A percentile compares a stretch with the other conserved stretches of the same genome.
Conservation (phyloP, 2,888 invertebrate species). For the Hirtodrosophila duncani region DNA sequence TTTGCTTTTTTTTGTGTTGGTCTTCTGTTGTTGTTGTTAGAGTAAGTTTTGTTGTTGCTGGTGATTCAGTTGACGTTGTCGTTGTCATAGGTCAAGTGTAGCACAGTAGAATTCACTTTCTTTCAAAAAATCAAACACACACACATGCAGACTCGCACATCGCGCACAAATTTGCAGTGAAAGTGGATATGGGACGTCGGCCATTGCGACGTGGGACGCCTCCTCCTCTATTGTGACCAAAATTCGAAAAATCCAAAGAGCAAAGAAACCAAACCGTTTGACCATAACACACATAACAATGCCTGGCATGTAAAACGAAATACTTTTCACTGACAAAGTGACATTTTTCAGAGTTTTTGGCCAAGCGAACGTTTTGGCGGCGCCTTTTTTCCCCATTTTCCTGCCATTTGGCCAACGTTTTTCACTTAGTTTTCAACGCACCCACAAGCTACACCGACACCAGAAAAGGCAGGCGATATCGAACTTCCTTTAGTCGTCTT, state of each 20-base stretch:
- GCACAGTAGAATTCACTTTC: conserved; percentile 71
- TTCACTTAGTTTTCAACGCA: conserved; percentile 29
- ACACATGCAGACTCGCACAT: conserved; percentile 12
- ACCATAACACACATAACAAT: conserved; percentile 62
- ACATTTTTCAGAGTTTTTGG: conserved; percentile 49
- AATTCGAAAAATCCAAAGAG: background rate
- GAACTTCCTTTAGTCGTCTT: conserved; percentile 16
- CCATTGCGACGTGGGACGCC: too few relatives aligned
- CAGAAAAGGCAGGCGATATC: conserved; percentile 5
- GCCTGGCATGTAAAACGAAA: conserved; percentile 40
- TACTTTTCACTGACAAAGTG: conserved; percentile 43
- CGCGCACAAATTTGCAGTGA: conserved; percentile 52
- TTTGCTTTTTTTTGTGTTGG: too few relatives aligned
- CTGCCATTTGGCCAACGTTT: conserved; percentile 23
- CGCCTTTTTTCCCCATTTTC: conserved; percentile 12
- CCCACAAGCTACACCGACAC: conserved; percentile 16
- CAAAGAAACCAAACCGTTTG: conserved; percentile 29
- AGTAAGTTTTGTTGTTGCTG: conserved; percentile 16
- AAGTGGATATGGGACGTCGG: conserved; percentile 51
- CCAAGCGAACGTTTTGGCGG: conserved; percentile 13
- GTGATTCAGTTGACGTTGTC: conserved; percentile 31
- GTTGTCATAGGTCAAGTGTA: conserved; percentile 72
- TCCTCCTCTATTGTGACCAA: conserved; percentile 16
- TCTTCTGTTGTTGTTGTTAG: conserved; percentile 19
- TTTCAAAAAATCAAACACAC: conserved; percentile 42